Evolutionary conservation across 2,888 invertebrate genomes (phyloP), one percentile per base, ranked within the genome.

Genomic region (Chorisops tibialis): DNA sequence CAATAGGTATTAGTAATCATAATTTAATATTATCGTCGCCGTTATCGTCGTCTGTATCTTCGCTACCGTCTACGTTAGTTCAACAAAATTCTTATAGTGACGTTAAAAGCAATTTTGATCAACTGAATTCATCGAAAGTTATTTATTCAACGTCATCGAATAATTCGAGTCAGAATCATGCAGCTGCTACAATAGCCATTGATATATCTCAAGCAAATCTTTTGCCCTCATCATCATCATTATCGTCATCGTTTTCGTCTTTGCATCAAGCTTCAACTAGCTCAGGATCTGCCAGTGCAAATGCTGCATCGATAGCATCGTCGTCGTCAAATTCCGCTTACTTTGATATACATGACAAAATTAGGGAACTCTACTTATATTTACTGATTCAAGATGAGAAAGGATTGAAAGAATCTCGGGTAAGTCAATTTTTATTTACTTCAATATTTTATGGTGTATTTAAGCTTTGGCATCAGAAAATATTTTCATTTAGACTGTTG

Each of bases 281-380:
- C 49, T 39, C 56, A 45, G 56, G 35, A 9, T 19, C 62, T 16
- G 45, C 67, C 16, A 54, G 62, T 59, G 59, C 60, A 47, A 54
- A 62, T 24, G 52, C 63, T 65, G 41, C 4, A 24, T 5, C 39
- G 48, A 30, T 60, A 37, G 45, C 50, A 43, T 11, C 35, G 4
- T n/a, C 65, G 54, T n/a, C 65, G 54, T 65, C 69, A 19, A 66
- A 70, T 43, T 61, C 72, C 45, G 72, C 73, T 66, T 75, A 73
- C 69, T 72, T 77, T 51, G 76, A 77, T 67, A 72, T 78, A 63
- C 74, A 78, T 67, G 78, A 78, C 50, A 76, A 75, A 68, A 73
- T 78, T 64, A 76, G 71, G 64, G 77, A 78, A 69, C 67, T 75
- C 35, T 77, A 78, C 69, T 67, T 76, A 62, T 73, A 78, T 66